Evolutionary conservation across 2,888 invertebrate species (phyloP), one percentile per base, ranked within the genome.

Genomic region (Elysia crispata): DNA sequence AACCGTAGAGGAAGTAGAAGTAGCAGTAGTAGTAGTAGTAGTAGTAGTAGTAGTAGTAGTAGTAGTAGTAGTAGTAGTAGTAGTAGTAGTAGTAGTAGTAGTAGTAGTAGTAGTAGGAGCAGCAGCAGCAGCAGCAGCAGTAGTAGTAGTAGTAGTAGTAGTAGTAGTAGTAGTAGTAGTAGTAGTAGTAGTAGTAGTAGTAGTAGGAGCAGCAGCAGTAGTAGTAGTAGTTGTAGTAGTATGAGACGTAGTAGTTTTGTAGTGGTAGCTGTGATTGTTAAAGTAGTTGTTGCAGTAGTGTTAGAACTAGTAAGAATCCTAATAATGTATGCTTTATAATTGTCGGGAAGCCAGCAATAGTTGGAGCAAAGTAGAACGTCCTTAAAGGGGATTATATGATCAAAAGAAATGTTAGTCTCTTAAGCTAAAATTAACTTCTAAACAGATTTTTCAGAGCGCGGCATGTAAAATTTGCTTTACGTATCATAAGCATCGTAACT

Each of bases 11-110:
- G n/a, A 30, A 18, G 66, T 66, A 25, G 5, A 30, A 66, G 66
- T 23, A 25, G 66, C 28, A 66, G 28, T 23, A 23, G 66, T 66
- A 66, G 66, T 66, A 66, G 28, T 25, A 66, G 28, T 66, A 66
- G 28, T 20, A 66, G 28, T 20, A 11, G 28, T 66, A 25, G 28
- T 20, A 66, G 66, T 66, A 66, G 28, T 66, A 66, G 66, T 66
- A 64, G 66, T 30, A 64, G 66, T 30, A 64, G 25, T 30, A 64
- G 66, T 30, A 64, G 66, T 30, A 64, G 25, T 30, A 64, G 66
- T 30, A 64, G 25, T 30, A 64, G 66, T 30, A 64, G 66, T 30
- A 64, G 66, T 30, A 64, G 66, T 20, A 64, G 66, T 30, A 23
- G 25, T 20, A n/a, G n/a, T n/a, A n/a, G n/a, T n/a, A n/a, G n/a